Conservation (phyloP, 2,888 invertebrate genomes). For the Leptopilina syphax region DNA sequence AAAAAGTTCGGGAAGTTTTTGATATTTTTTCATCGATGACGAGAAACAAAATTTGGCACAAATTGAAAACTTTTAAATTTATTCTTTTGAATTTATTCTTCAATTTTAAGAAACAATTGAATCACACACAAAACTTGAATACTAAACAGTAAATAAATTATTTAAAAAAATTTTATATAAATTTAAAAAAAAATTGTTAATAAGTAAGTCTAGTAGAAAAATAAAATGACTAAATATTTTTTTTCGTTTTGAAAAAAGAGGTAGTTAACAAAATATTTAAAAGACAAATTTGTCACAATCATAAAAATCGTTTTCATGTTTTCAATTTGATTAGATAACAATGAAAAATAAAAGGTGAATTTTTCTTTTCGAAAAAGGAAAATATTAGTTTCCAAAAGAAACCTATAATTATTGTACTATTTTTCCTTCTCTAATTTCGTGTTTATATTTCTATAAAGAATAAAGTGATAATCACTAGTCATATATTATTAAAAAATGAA, state of each 20-base stretch:
- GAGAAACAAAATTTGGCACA: constrained; percentile 29
- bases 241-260: constrained; percentile 15
- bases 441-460: too few relatives aligned
- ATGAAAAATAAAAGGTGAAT: too few relatives aligned
- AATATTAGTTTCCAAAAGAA: too few relatives aligned
- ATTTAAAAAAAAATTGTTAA: not conserved
- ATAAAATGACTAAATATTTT: constrained; percentile 24
- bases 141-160: constrained; percentile 6
- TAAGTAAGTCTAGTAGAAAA: not conserved
- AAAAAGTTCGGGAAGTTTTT: not conserved
- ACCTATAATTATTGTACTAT: too few relatives aligned
- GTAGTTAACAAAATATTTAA: constrained; percentile 2
- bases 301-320: not conserved
- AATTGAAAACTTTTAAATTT: not conserved
- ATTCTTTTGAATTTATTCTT: too few relatives aligned
- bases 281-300: not conserved
- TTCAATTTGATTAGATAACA: too few relatives aligned
- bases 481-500: too few relatives aligned
- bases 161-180: not conserved
- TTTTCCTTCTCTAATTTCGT: too few relatives aligned
- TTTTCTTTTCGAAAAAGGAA: too few relatives aligned
- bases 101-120: not conserved
- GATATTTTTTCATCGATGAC: not conserved
- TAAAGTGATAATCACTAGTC: too few relatives aligned
- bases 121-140: constrained; percentile 7